Conservation (phyloP, 2,888 invertebrate genomes). For the Acronicta aceris region DNA sequence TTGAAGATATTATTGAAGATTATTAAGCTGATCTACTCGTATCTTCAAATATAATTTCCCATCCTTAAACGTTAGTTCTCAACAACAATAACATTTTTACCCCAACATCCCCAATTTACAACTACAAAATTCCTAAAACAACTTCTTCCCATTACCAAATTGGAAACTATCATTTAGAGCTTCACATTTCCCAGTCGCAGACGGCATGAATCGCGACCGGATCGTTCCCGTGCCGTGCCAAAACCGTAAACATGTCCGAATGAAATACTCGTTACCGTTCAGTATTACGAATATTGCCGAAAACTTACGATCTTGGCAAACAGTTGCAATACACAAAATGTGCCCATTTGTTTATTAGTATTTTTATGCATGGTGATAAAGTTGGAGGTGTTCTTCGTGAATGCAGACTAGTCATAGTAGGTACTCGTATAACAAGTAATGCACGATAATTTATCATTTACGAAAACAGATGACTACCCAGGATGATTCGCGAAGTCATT, state of each 20-base stretch:
- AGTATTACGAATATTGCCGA: conserved; percentile 58
- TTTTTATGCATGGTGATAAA: conserved; percentile 30
- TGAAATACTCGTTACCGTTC: conserved; percentile 49
- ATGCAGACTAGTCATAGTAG: too few relatives aligned
- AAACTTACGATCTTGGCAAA: conserved; percentile 67
- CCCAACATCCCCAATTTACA: conserved; percentile 22
- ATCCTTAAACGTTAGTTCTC: too few relatives aligned
- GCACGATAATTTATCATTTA: too few relatives aligned
- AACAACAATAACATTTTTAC: too few relatives aligned
- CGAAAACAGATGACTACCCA: too few relatives aligned
- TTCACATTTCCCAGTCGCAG: conserved; percentile 56
- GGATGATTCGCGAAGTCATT: too few relatives aligned
- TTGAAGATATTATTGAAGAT: too few relatives aligned
- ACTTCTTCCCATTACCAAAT: conserved; percentile 62
- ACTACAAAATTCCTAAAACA: conserved; percentile 17
- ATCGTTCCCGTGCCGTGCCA: conserved; percentile 65
- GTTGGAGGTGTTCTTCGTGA: not conserved
- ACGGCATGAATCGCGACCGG: conserved; percentile 54
- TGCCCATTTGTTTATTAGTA: conserved; percentile 59
- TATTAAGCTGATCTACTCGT: too few relatives aligned
- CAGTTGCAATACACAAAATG: conserved; percentile 54
- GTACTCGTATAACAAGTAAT: too few relatives aligned
- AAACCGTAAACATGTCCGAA: conserved; percentile 68
- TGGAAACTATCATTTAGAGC: conserved; percentile 56
- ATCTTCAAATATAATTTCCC: too few relatives aligned